Evolutionary conservation across 2,888 invertebrate species (phyloP).

Genomic region (Spilosoma lubricipeda): DNA sequence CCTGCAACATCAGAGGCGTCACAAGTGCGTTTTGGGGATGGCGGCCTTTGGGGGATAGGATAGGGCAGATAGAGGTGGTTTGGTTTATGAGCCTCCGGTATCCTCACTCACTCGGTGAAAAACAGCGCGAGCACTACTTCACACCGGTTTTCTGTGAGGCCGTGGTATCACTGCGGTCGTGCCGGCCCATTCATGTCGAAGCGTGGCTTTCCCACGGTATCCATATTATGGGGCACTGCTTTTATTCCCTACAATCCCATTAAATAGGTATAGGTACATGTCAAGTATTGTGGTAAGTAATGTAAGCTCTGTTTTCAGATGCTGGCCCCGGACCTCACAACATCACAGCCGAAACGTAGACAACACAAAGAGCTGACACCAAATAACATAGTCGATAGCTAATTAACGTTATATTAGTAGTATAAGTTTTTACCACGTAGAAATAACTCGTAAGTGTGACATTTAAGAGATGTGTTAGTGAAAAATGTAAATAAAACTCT

Average conservation of each 20-base stretch:
- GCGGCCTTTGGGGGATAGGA: no score
- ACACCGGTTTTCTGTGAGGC: no score
- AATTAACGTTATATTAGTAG: constrained; percentile 54
- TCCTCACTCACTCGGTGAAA: no score
- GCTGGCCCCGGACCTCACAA: constrained; percentile 88
- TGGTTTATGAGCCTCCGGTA: no score
- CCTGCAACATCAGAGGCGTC: no score
- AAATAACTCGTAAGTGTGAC: constrained; percentile 62
- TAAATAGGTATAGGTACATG: not conserved
- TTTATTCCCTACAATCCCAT: not conserved
- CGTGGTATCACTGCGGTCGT: no score
- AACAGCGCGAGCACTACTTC: no score
- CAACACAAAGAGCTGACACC: constrained; percentile 57
- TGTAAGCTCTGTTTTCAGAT: constrained; percentile 62
- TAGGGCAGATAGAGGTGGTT: no score
- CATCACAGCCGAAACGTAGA: constrained; percentile 67
- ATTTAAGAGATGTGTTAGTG: constrained; percentile 43
- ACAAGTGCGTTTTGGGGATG: no score
- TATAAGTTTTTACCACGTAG: constrained; percentile 59
- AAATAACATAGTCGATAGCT: constrained; percentile 60
- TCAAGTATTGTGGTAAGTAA: not conserved
- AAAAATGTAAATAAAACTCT: constrained; percentile 73
- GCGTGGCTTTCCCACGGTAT: no score
- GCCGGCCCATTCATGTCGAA: no score
- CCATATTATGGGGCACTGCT: no score